Evolutionary conservation across 2,113 vertebrate genomes (phyloP), one percentile per base, ranked within the genome.

Genomic region (Pelecanus crispus): DNA sequence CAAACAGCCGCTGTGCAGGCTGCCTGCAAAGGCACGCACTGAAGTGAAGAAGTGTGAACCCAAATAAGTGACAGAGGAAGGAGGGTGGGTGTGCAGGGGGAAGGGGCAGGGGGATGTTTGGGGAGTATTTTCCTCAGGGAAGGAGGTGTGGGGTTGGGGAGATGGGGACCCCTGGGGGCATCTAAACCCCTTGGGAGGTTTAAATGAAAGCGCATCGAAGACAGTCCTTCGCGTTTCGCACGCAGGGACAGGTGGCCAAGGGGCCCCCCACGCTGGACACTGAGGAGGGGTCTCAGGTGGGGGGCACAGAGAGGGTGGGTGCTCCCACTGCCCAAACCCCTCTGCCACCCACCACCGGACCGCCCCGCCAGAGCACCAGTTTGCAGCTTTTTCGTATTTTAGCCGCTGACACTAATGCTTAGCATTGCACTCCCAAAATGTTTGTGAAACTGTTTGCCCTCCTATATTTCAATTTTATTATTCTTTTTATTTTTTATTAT

Each of bases 1-100:
- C 96, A 98, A 98, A 97, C 97, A 98, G 96, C 96, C 97, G 75
- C 95, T 88, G 94, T 95, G 88, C 97, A 97, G 96, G 96, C 98
- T 98, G 98, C 97, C 97, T 96, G 97, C 80, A n/a, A 90, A 94
- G 92, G 94, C 94, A 82, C 8, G 38, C 77, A 49, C 79, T 81
- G 82, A 97, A 97, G 92, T 45, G 90, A 92, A 93, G 87, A 97
- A 92, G 97, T 96, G 97, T 96, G 97, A 98, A 97, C 96, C 95
- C 97, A 98, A 97, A 97, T 93, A 97, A 94, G 94, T 92, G 97
- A 96, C 94, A 66, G 95, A 93, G 68, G 72, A 73, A 42, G 74
- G 73, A 50, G 38, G 28, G 12, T 13, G 28, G 28, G 8, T 3
- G 36, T 19, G n/a, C 25, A 32, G 34, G 18, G 18, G 18, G 13